phyloP scores from a whole-genome alignment of 2,888 invertebrate species.

The Zygothrica quintamaculata region DNA sequence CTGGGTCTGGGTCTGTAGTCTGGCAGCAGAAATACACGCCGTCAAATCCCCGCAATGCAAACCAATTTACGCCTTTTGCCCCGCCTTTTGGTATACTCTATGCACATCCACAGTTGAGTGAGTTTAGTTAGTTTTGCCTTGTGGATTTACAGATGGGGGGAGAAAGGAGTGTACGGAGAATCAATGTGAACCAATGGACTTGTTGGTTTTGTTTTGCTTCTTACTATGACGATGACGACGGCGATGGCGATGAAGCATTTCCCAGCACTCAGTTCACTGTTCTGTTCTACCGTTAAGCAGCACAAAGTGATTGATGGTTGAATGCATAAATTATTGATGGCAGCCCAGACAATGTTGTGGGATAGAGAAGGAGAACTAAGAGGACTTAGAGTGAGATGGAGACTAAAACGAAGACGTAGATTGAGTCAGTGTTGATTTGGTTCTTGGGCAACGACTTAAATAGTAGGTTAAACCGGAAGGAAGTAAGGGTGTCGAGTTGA shows the following conservation, averaged over 20 bases:
- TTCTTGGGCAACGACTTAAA: slow-evolving; percentile 23
- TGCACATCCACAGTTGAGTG: slow-evolving; percentile 68
- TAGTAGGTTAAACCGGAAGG: slow-evolving; percentile 16
- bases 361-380: slow-evolving; percentile 19
- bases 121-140: slow-evolving; percentile 67
- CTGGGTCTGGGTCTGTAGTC: slow-evolving; percentile 4
- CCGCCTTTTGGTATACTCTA: slow-evolving; percentile 29
- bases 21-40: slow-evolving; percentile 4
- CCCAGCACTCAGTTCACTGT: slow-evolving; percentile 49
- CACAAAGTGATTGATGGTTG: slow-evolving; percentile 80
- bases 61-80: slow-evolving; percentile 70
- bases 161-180: slow-evolving; percentile 19
- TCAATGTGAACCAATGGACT: slow-evolving; percentile 37
- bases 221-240: slow-evolving; percentile 10
- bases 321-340: slow-evolving; percentile 80
- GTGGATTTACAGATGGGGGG: not conserved
- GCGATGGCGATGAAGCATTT: slow-evolving; percentile 22
- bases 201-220: slow-evolving; percentile 50
- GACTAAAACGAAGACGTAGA: not conserved
- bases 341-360: slow-evolving; percentile 71
- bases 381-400: no score
- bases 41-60: slow-evolving; percentile 46
- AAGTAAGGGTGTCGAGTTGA: slow-evolving; percentile 37
- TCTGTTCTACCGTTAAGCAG: slow-evolving; percentile 71
- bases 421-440: not conserved